phyloP scores from a whole-genome alignment of 1,140 invertebrate genomes.

The Portunus trituberculatus region DNA sequence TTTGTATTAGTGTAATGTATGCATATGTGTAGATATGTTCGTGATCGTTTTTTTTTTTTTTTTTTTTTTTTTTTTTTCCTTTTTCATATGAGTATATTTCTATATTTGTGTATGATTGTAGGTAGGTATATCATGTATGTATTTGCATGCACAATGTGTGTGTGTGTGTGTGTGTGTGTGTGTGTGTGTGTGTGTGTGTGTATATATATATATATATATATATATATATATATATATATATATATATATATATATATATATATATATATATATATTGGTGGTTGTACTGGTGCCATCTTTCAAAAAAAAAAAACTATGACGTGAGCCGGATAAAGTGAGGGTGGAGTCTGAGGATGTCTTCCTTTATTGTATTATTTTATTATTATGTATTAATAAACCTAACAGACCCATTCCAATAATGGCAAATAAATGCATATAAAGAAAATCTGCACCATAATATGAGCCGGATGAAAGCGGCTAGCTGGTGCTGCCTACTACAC shows the following conservation, averaged over 20 bases:
- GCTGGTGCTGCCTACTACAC: too few species aligned
- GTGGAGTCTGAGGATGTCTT: neutral
- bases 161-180: constrained; percentile 8
- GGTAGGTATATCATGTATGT: neutral
- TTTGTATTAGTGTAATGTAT: constrained; percentile 29
- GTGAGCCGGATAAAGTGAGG: neutral
- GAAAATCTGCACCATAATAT: neutral
- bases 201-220: constrained; percentile 59
- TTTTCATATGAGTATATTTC: neutral
- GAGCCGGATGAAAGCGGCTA: neutral
- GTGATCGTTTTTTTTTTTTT: neutral
- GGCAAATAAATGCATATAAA: neutral
- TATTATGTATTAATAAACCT: neutral
- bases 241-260: constrained; percentile 45
- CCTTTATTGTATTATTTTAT: neutral
- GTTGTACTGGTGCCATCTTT: too few species aligned
- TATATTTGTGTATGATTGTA: constrained; percentile 16
- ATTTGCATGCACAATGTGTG: neutral
- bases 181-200: constrained; percentile 38
- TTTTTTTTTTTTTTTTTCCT: neutral
- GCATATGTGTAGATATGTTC: constrained; percentile 16
- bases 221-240: constrained; percentile 60
- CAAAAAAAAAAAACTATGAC: neutral
- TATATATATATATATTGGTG: constrained; percentile 44
- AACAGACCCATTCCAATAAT: neutral